These are phyloP conservation scores for Forbesichthys agassizii DNA, from an alignment of 2,113 vertebrate genomes.

Conservation along the genomic window DNA sequence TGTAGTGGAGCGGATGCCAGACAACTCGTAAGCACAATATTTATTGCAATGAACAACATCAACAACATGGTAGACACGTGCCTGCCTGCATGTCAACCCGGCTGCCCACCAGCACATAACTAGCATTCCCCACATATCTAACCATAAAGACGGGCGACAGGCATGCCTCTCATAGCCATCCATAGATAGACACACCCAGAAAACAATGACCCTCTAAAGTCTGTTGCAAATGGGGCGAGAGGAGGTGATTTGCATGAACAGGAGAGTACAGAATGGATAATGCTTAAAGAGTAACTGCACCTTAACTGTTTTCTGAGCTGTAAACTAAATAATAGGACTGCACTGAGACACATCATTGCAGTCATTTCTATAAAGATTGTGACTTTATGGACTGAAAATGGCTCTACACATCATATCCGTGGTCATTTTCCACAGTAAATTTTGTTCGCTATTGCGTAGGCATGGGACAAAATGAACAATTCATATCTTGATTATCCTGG, in stretches of 20 bases:
- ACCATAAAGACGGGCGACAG: slow-evolving; percentile 43
- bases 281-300: slow-evolving; percentile 14
- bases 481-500: too few species aligned
- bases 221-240: slow-evolving; percentile 45
- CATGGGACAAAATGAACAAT: too few species aligned
- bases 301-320: background rate
- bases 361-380: too few species aligned
- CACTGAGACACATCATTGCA: too few species aligned
- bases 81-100: slow-evolving; percentile 24
- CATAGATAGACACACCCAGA: slow-evolving; percentile 36
- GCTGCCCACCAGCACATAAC: slow-evolving; percentile 67
- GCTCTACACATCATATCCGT: too few species aligned
- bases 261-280: slow-evolving; percentile 46
- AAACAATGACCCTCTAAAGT: slow-evolving; percentile 57
- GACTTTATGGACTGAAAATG: too few species aligned
- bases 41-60: slow-evolving; percentile 20
- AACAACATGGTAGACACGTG: slow-evolving; percentile 52
- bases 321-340: background rate
- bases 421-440: too few species aligned
- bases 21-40: background rate
- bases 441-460: too few species aligned
- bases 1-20: slow-evolving; percentile 2
- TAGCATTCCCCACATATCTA: slow-evolving; percentile 5
- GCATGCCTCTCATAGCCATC: slow-evolving; percentile 53
- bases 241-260: slow-evolving; percentile 51